These are phyloP conservation scores for Molorchus minor DNA, from an alignment of 2,888 invertebrate species.

Conservation along the genomic window DNA sequence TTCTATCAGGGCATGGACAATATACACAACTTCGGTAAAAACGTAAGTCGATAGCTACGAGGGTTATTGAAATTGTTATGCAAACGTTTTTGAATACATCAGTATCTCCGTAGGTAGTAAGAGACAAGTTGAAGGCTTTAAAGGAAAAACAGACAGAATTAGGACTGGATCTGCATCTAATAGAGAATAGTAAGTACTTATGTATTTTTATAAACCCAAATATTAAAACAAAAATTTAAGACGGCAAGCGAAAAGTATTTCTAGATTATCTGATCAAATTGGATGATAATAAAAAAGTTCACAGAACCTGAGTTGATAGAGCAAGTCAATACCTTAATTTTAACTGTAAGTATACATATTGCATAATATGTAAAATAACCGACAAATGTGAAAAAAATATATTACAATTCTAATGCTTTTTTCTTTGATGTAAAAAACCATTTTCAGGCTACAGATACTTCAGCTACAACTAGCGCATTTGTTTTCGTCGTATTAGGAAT, in stretches of 20 bases:
- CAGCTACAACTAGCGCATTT: conserved; percentile 48
- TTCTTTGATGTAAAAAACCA: neutral
- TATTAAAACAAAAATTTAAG: neutral
- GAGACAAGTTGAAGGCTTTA: conserved; percentile 16
- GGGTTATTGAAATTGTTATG: too few species aligned
- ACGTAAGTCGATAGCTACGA: conserved; percentile 29
- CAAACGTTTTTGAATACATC: too few species aligned
- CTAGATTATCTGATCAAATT: conserved; percentile 26
- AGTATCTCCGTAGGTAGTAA: conserved; percentile 15
- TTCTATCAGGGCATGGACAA: conserved; percentile 21
- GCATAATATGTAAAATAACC: too few species aligned
- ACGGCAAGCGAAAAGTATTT: conserved; percentile 18
- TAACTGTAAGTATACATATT: conserved; percentile 69
- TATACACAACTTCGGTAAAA: conserved; percentile 37
- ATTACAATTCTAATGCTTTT: neutral
- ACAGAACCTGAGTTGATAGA: conserved; percentile 30
- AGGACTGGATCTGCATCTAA: neutral
- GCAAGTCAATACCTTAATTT: conserved; percentile 66
- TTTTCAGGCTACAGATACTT: conserved; percentile 48
- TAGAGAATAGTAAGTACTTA: neutral
- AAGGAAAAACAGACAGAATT: neutral
- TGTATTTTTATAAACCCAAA: neutral
- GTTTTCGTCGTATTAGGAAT: conserved; percentile 46
- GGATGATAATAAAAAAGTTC: conserved; percentile 26
- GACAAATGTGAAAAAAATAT: too few species aligned